Conservation (phyloP, 1,140 invertebrate species). For the Sipha flava region DNA sequence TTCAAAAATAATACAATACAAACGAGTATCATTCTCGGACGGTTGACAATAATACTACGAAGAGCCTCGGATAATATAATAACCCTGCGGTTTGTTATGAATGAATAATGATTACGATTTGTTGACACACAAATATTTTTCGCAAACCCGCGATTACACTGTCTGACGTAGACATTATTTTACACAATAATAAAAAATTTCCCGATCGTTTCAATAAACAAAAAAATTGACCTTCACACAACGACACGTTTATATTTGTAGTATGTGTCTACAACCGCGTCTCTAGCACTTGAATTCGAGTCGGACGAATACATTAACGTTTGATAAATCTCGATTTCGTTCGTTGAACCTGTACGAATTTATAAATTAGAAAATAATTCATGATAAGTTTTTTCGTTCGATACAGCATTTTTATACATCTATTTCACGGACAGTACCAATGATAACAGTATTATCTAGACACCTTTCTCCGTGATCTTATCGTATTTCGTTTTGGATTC, state of each 20-base stretch:
- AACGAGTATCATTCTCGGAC: background rate
- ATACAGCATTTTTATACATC: no score
- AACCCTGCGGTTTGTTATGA: background rate
- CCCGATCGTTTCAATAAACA: background rate
- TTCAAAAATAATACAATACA: background rate
- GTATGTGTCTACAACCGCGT: no score
- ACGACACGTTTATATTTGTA: no score
- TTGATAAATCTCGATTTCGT: background rate
- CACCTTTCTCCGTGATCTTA: no score
- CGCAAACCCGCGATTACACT: background rate
- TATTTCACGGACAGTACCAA: no score
- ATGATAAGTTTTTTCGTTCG: background rate
- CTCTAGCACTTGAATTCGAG: background rate
- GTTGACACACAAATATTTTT: background rate
- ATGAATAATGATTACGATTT: background rate
- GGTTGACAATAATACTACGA: background rate
- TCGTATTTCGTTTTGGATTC: no score
- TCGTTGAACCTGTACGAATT: background rate
- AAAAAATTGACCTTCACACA: background rate
- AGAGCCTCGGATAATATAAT: background rate
- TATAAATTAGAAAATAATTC: no score
- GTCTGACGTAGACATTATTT: background rate
- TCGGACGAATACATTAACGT: background rate
- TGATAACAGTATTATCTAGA: no score
- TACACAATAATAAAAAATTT: background rate